Conservation (phyloP, 2,797 vertebrate genomes). For the Aulostomus chinensis region DNA sequence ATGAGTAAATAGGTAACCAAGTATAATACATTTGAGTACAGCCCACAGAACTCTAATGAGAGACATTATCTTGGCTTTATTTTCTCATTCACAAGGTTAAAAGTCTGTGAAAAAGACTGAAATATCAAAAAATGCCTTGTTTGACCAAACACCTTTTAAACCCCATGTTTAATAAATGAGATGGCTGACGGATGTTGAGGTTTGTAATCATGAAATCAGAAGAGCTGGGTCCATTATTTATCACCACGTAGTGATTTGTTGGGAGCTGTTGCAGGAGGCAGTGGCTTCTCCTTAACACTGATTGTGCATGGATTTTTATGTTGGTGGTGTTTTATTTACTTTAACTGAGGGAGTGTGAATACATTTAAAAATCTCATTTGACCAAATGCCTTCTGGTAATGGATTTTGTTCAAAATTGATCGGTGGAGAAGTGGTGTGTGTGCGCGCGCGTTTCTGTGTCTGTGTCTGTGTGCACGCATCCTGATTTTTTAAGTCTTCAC, state of each 20-base stretch:
- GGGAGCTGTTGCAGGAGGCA: conserved; percentile 1
- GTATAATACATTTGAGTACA: too few relatives aligned
- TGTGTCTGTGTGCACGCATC: not conserved
- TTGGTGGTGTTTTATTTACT: conserved; percentile 11
- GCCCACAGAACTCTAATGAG: too few relatives aligned
- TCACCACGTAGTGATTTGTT: conserved; percentile 8
- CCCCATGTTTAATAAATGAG: conserved; percentile 9
- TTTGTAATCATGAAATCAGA: conserved; percentile 12
- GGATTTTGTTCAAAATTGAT: conserved; percentile 17
- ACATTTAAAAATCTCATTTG: conserved; percentile 22
- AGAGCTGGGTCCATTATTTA: conserved; percentile 5
- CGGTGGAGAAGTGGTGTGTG: conserved; percentile 1
- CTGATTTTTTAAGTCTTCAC: not conserved
- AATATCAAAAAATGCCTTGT: too few relatives aligned
- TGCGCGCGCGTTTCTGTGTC: not conserved
- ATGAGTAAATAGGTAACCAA: too few relatives aligned
- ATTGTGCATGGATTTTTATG: conserved; percentile 6
- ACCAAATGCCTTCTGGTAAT: conserved; percentile 15
- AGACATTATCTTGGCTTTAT: too few relatives aligned
- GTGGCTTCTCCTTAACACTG: conserved; percentile 1
- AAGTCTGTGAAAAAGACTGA: too few relatives aligned
- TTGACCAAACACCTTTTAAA: not conserved
- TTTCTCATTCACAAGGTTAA: too few relatives aligned
- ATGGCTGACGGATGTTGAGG: conserved; percentile 1
- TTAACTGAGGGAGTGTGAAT: conserved; percentile 12